A percentile compares a stretch with the other conserved stretches of the same genome.
Evolutionary conservation across 2,888 invertebrate species (phyloP).

Genomic region (Drosophila paranaensis): DNA sequence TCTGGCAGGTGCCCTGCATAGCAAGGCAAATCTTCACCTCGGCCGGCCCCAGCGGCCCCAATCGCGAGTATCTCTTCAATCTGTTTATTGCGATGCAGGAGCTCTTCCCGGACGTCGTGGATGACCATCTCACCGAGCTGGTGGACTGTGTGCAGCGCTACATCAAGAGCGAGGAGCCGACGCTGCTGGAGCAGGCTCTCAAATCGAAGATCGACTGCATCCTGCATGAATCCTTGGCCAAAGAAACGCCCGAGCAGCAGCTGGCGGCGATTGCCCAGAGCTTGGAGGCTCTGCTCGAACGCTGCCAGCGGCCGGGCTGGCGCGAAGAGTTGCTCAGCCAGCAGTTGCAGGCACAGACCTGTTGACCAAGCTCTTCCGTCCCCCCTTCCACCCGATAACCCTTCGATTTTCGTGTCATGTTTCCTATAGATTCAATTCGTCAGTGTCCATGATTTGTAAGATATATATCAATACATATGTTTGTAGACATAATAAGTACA

Average conservation of each 20-base stretch:
- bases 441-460: constrained; percentile 19
- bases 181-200: constrained; percentile 58
- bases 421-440: constrained; percentile 15
- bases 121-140: constrained; percentile 91
- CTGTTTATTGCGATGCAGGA: constrained; percentile 91
- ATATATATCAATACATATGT: constrained; percentile 4
- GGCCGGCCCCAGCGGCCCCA: constrained; percentile 94
- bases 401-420: neutral
- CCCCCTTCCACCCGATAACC: neutral
- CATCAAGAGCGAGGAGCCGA: constrained; percentile 65
- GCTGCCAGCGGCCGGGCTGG: constrained; percentile 65
- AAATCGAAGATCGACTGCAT: constrained; percentile 60
- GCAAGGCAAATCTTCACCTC: constrained; percentile 91
- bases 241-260: constrained; percentile 1
- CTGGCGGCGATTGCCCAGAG: constrained; percentile 24
- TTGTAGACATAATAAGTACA: neutral
- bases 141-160: constrained; percentile 87
- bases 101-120: constrained; percentile 89
- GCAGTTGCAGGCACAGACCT: constrained; percentile 28
- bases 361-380: constrained; percentile 10
- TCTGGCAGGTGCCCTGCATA: constrained; percentile 89
- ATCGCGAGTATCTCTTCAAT: constrained; percentile 95
- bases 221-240: constrained; percentile 23
- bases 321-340: constrained; percentile 63
- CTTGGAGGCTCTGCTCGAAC: constrained; percentile 57